Evolutionary conservation across 2,113 vertebrate genomes (phyloP).

Genomic region (Hyperoodon ampullatus): DNA sequence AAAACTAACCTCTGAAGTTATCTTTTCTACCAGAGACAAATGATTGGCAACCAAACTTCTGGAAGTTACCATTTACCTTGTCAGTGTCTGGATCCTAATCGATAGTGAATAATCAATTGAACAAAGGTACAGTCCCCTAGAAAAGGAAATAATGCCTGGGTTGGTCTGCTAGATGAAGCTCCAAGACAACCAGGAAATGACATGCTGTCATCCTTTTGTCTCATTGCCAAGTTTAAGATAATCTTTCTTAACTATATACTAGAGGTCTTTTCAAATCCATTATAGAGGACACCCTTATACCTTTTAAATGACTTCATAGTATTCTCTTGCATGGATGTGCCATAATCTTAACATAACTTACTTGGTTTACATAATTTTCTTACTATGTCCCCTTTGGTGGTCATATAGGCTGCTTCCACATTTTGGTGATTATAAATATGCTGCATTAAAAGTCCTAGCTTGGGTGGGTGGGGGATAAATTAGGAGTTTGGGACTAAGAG

Average conservation of each 20-base stretch:
- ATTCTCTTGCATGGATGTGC: not conserved
- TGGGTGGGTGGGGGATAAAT: not conserved
- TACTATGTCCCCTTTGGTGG: not conserved
- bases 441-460: not conserved
- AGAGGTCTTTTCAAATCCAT: not conserved
- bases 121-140: not conserved
- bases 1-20: not conserved
- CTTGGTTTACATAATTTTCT: not conserved
- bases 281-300: not conserved
- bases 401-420: not conserved
- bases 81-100: not conserved
- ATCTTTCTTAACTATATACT: not conserved
- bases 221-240: not conserved
- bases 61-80: not conserved
- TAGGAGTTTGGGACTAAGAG: not conserved
- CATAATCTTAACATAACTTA: not conserved
- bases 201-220: not conserved
- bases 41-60: not conserved
- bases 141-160: not conserved
- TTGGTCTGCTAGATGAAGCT: not conserved
- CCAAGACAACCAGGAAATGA: not conserved
- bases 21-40: not conserved
- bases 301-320: not conserved
- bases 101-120: not conserved
- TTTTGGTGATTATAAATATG: not conserved